phyloP scores from a whole-genome alignment of 2,113 vertebrate genomes.

The Carettochelys insculpta region DNA sequence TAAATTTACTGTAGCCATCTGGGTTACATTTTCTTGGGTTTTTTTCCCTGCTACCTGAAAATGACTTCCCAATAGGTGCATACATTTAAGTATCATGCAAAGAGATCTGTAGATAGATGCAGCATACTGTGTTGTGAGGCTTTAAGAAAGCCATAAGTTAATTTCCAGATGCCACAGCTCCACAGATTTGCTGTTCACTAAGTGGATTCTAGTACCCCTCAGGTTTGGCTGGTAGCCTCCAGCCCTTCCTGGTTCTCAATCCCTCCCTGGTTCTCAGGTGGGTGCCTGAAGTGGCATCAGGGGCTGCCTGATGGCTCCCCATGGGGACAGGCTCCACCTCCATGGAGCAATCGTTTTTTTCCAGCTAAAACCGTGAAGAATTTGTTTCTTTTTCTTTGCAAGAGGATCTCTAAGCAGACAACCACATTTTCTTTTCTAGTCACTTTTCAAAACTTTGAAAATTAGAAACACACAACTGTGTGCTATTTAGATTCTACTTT shows the following conservation, averaged over 20 bases:
- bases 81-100: not conserved
- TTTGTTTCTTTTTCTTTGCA: not conserved
- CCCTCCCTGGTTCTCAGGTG: too few species aligned
- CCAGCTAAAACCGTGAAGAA: not conserved
- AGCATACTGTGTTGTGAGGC: not conserved
- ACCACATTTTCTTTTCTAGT: not conserved
- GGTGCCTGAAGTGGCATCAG: too few species aligned
- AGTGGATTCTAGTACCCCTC: too few species aligned
- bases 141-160: not conserved
- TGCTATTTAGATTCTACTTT: not conserved
- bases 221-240: too few species aligned
- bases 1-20: not conserved
- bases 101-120: not conserved
- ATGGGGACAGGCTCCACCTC: too few species aligned
- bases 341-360: too few species aligned
- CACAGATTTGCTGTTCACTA: too few species aligned
- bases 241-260: too few species aligned
- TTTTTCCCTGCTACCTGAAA: not conserved
- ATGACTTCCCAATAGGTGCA: not conserved
- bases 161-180: too few species aligned
- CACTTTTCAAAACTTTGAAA: not conserved
- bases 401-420: not conserved
- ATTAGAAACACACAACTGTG: not conserved
- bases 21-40: fast-evolving
- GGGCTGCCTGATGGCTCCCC: too few species aligned